Evolutionary conservation across 2,113 vertebrate species (phyloP).

Genomic region (Nyctibius bracteatus): DNA sequence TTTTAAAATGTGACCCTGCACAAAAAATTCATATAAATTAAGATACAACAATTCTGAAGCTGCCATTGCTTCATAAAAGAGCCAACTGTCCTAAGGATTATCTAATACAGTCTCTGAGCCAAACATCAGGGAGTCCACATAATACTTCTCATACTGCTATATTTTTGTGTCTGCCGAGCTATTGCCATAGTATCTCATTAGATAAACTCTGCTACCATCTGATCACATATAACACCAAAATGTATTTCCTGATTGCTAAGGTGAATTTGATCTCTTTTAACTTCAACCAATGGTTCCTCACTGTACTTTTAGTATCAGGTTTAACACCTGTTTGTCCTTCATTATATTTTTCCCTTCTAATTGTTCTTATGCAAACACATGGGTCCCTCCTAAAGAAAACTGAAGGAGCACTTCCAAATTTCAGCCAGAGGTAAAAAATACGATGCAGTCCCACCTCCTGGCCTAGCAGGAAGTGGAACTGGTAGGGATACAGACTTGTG

Average conservation of each 20-base stretch:
- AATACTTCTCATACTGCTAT: not conserved
- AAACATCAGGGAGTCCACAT: not conserved
- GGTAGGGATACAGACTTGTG: not conserved
- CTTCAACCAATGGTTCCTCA: not conserved
- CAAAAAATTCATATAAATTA: slow-evolving; percentile 20
- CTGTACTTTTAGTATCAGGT: not conserved
- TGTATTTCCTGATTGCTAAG: not conserved
- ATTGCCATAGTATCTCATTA: not conserved
- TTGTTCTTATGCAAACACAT: not conserved
- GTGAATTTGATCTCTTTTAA: not conserved
- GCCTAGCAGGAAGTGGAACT: not conserved
- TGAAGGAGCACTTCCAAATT: not conserved
- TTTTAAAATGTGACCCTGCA: not conserved
- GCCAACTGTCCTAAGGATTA: not conserved
- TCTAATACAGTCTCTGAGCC: not conserved
- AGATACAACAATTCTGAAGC: slow-evolving; percentile 3
- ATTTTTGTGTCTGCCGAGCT: not conserved
- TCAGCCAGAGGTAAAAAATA: not conserved
- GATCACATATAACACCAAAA: not conserved
- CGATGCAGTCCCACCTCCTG: not conserved
- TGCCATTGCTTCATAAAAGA: slow-evolving; percentile 3
- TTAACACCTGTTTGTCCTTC: not conserved
- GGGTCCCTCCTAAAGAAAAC: not conserved
- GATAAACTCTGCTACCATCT: not conserved
- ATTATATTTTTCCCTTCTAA: not conserved